Conservation (phyloP, 2,797 vertebrate species). For the Trichosurus vulpecula region DNA sequence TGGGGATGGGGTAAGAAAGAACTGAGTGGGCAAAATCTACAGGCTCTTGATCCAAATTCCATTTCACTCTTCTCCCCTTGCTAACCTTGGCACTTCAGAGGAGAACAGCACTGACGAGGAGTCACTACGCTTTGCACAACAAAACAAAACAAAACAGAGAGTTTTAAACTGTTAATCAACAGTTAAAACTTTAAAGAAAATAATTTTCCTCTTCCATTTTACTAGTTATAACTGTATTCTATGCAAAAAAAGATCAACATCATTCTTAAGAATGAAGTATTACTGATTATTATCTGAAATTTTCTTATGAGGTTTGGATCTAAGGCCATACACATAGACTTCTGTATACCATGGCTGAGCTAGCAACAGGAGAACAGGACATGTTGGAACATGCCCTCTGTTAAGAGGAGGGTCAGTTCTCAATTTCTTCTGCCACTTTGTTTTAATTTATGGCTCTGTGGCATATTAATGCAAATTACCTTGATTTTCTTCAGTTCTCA, state of each 20-base stretch:
- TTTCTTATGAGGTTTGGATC: rapidly evolving
- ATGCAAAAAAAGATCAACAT: constrained; percentile 14
- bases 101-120: background rate
- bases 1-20: constrained; percentile 4
- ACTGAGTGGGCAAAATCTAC: background rate
- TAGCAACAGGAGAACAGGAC: background rate
- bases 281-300: background rate
- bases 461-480: background rate
- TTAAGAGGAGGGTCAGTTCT: background rate
- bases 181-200: background rate
- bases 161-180: constrained; percentile 14
- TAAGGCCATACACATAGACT: background rate
- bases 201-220: background rate
- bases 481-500: background rate
- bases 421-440: background rate
- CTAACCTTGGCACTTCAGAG: background rate
- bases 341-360: background rate
- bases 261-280: background rate
- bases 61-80: background rate
- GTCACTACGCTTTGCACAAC: background rate
- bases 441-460: background rate
- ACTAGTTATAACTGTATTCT: constrained; percentile 18
- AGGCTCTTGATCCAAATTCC: constrained; percentile 40
- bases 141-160: no score
- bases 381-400: background rate